Evolutionary conservation across 2,113 vertebrate species (phyloP).

Genomic region (Ptilonorhynchus violaceus): DNA sequence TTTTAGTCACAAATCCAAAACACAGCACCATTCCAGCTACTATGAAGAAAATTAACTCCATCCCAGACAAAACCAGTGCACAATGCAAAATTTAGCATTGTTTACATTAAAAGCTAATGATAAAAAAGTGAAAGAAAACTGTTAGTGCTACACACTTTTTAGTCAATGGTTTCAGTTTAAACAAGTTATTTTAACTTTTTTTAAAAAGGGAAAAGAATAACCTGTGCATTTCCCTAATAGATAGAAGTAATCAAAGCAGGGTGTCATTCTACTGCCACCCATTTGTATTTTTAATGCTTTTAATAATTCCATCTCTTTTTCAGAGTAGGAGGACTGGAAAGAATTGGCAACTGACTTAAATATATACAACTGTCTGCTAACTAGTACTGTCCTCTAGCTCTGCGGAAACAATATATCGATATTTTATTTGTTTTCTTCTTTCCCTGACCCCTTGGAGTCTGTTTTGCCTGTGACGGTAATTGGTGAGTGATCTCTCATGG

Average conservation of each 20-base stretch:
- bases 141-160: neutral
- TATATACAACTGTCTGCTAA: neutral
- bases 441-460: neutral
- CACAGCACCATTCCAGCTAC: neutral
- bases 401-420: neutral
- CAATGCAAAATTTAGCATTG: neutral
- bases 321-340: neutral
- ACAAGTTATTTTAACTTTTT: neutral
- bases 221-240: neutral
- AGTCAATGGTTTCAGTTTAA: neutral
- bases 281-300: neutral
- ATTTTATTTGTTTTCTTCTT: neutral
- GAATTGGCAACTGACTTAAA: neutral
- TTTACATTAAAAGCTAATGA: neutral
- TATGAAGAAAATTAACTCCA: neutral
- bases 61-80: neutral
- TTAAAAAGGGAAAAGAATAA: neutral
- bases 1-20: neutral
- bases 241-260: neutral
- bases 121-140: neutral
- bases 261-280: neutral
- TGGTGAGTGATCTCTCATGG: neutral
- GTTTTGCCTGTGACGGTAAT: neutral
- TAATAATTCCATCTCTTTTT: neutral
- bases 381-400: neutral